phyloP scores from a whole-genome alignment of 2,888 invertebrate species.

The Ariolimax columbianus region DNA sequence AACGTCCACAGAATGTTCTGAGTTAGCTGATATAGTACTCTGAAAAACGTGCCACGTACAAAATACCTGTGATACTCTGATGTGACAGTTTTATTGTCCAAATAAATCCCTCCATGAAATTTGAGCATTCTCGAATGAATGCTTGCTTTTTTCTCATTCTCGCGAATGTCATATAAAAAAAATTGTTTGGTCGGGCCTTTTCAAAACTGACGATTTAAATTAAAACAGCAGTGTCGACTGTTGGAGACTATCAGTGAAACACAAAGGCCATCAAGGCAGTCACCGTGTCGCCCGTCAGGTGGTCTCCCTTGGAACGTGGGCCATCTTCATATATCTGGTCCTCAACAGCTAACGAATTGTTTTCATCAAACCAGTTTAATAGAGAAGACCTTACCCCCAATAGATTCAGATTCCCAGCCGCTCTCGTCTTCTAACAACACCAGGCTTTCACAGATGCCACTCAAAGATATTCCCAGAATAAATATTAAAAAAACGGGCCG shows the following conservation, averaged over 20 bases:
- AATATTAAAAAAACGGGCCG: not conserved
- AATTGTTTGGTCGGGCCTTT: not conserved
- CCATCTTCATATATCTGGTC: not conserved
- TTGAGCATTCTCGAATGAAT: not conserved
- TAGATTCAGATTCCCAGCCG: not conserved
- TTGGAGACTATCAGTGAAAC: not conserved
- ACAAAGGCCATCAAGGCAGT: not conserved
- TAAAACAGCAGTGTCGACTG: not conserved
- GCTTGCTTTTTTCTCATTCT: not conserved
- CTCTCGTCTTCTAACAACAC: not conserved
- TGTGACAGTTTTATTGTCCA: slow-evolving; percentile 2
- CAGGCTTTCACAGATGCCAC: not conserved
- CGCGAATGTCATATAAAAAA: not conserved
- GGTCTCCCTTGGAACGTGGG: not conserved
- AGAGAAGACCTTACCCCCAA: not conserved
- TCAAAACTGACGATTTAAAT: not conserved
- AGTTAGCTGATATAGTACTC: not conserved
- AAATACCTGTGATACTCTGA: not conserved
- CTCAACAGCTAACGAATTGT: not conserved
- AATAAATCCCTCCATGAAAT: not conserved
- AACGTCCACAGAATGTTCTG: too few species aligned
- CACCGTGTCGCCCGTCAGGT: not conserved
- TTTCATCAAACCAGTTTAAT: not conserved
- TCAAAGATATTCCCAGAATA: not conserved
- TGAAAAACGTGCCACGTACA: not conserved